These are phyloP conservation scores for Eueremaeus valkanovi DNA, from an alignment of 2,888 invertebrate genomes.

Conservation along the genomic window DNA sequence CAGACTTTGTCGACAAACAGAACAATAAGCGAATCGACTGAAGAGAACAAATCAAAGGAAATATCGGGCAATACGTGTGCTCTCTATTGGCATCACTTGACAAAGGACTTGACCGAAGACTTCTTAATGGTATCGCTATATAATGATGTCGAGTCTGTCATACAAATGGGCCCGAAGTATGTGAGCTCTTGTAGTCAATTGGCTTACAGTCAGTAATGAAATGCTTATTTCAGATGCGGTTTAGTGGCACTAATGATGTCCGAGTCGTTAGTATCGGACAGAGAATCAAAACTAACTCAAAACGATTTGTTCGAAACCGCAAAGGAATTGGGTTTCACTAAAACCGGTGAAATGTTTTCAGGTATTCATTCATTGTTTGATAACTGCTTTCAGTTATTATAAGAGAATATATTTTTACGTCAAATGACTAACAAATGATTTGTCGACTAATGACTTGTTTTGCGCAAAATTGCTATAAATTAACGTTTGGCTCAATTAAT, in stretches of 20 bases:
- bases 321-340: constrained; percentile 63
- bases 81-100: constrained; percentile 14
- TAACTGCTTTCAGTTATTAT: no score
- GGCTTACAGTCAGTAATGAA: no score
- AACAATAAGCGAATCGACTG: background rate
- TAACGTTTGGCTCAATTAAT: no score
- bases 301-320: constrained; percentile 60
- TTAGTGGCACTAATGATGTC: constrained; percentile 80
- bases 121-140: constrained; percentile 31
- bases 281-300: constrained; percentile 59
- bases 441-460: no score
- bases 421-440: no score
- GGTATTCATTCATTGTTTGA: constrained; percentile 26
- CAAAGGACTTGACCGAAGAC: background rate
- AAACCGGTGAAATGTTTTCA: constrained; percentile 74
- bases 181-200: background rate
- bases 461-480: no score
- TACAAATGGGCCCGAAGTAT: constrained; percentile 43
- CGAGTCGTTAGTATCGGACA: constrained; percentile 55
- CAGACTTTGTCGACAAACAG: background rate
- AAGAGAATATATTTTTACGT: no score
- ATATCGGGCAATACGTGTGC: background rate
- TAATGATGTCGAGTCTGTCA: constrained; percentile 40
- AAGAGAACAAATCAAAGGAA: background rate
- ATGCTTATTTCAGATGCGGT: constrained; percentile 66